phyloP scores from a whole-genome alignment of 1,140 invertebrate species.

The Ridgeia piscesae region DNA sequence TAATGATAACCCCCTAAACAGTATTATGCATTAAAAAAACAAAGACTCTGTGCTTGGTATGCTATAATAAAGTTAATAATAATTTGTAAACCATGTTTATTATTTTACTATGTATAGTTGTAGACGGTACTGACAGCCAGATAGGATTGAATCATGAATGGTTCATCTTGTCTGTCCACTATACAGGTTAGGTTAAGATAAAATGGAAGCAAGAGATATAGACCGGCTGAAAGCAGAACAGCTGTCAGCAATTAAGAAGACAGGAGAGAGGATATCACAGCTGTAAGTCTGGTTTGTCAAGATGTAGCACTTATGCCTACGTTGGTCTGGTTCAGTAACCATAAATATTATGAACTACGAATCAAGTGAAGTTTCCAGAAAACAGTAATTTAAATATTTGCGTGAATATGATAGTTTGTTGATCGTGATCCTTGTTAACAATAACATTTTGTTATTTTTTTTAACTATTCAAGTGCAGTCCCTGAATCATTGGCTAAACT shows the following conservation, averaged over 20 bases:
- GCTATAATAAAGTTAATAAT: too few species aligned
- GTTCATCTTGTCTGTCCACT: neutral
- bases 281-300: conserved; percentile 33
- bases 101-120: neutral
- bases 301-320: neutral
- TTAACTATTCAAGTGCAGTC: too few species aligned
- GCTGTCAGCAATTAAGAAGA: conserved; percentile 35
- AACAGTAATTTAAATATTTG: neutral
- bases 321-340: neutral
- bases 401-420: neutral
- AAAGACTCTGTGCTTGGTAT: too few species aligned
- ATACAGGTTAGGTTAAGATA: neutral
- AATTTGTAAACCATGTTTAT: neutral
- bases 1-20: too few species aligned
- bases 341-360: neutral
- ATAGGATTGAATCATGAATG: neutral
- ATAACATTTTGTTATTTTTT: neutral
- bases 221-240: conserved; percentile 39
- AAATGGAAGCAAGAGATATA: conserved; percentile 31
- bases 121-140: neutral
- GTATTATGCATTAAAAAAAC: too few species aligned
- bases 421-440: neutral
- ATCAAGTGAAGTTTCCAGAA: neutral
- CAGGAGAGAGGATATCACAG: conserved; percentile 37
- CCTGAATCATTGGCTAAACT: neutral